Conservation (phyloP, 2,888 invertebrate genomes). For the Hypsopygia costalis region DNA sequence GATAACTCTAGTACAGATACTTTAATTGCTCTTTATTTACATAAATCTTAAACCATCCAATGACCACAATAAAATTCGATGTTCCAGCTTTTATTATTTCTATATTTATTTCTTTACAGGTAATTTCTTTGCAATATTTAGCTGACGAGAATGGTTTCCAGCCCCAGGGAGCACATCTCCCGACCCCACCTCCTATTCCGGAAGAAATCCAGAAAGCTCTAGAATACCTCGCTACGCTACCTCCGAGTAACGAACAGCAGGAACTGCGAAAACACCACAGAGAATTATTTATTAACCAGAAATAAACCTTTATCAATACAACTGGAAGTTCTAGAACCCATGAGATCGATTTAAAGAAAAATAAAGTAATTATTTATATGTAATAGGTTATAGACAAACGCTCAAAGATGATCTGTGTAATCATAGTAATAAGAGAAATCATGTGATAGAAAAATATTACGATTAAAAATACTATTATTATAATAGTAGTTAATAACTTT, state of each 20-base stretch:
- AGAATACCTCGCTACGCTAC: constrained; percentile 83
- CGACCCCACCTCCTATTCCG: constrained; percentile 85
- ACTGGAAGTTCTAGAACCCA: background rate
- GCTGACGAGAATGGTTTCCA: constrained; percentile 89
- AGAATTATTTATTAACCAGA: constrained; percentile 8
- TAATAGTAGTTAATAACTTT: background rate
- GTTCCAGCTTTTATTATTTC: too few relatives aligned
- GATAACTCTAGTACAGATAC: too few relatives aligned
- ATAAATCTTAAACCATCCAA: too few relatives aligned
- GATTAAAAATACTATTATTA: background rate
- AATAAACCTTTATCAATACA: background rate
- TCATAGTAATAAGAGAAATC: constrained; percentile 1
- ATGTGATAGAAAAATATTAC: background rate
- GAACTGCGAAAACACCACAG: constrained; percentile 27
- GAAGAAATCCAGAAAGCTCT: constrained; percentile 83
- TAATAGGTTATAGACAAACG: background rate
- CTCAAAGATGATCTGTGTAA: background rate
- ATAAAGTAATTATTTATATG: background rate
- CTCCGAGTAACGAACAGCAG: constrained; percentile 62
- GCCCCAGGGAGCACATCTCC: constrained; percentile 82
- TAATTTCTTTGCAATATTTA: constrained; percentile 82
- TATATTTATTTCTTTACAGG: constrained; percentile 37
- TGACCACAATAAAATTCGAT: too few relatives aligned
- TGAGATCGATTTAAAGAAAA: background rate
- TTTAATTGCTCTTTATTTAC: too few relatives aligned